Conservation (phyloP, 1,140 invertebrate genomes). For the Maniola jurtina region DNA sequence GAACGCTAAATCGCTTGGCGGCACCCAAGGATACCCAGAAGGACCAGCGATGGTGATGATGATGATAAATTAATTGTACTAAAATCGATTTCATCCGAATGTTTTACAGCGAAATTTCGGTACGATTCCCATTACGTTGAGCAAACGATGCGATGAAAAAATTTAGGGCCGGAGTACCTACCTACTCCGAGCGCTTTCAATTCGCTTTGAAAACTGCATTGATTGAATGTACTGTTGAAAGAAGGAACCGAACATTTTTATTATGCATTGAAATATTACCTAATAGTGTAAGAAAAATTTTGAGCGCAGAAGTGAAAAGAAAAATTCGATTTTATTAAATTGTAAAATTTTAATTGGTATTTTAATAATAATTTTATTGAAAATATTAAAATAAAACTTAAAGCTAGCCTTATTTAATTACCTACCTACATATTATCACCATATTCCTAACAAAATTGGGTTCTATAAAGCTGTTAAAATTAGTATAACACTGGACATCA, state of each 20-base stretch:
- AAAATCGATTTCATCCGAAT: not conserved
- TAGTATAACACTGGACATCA: no score
- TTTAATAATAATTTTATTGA: not conserved
- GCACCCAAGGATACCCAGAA: no score
- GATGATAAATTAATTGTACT: not conserved
- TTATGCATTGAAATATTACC: slow-evolving; percentile 1
- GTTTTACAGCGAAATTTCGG: not conserved
- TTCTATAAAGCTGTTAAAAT: no score
- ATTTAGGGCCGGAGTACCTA: not conserved
- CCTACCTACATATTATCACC: no score
- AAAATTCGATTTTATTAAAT: not conserved
- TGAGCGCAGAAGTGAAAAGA: not conserved
- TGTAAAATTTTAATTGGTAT: not conserved
- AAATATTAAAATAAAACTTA: not conserved
- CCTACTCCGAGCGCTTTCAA: not conserved
- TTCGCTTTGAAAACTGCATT: slow-evolving; percentile 8
- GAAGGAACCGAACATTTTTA: slow-evolving; percentile 1
- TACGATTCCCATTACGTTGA: slow-evolving; percentile 2
- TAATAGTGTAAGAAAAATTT: not conserved
- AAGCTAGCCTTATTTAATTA: no score
- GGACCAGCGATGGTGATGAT: no score
- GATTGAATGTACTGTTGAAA: slow-evolving; percentile 5
- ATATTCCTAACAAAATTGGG: no score
- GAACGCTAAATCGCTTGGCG: no score
- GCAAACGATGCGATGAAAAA: slow-evolving; percentile 6